Percentiles rank a stretch among this genome's conserved stretches.
Evolutionary conservation across 2,113 vertebrate genomes (phyloP).

Genomic region (Enhydra lutris): DNA sequence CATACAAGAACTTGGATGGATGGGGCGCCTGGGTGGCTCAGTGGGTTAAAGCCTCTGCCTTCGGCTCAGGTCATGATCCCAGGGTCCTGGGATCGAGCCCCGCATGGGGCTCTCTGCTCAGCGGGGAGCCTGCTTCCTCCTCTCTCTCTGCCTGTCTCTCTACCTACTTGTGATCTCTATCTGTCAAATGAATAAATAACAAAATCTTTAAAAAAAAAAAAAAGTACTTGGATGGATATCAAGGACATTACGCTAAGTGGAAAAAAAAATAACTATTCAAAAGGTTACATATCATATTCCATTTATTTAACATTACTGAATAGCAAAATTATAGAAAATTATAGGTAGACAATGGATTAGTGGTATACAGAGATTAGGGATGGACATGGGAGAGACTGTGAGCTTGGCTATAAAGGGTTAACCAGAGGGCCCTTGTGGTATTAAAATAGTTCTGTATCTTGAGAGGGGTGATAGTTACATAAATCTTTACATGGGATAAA

Average conservation of each 20-base stretch:
- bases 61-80: too few relatives aligned
- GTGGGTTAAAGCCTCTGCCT: too few relatives aligned
- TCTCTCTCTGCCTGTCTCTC: too few relatives aligned
- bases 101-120: too few relatives aligned
- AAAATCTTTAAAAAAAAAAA: too few relatives aligned
- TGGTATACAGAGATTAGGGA: neutral
- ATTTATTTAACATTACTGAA: neutral
- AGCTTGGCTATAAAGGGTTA: neutral
- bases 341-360: neutral
- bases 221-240: neutral
- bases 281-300: neutral
- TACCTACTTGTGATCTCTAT: too few relatives aligned
- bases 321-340: neutral
- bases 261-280: neutral
- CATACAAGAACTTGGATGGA: neutral
- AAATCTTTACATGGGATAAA: neutral
- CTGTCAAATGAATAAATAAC: too few relatives aligned
- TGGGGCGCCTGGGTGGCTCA: too few relatives aligned
- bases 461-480: neutral
- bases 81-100: too few relatives aligned
- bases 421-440: neutral
- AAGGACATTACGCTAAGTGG: neutral
- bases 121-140: too few relatives aligned
- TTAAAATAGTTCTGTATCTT: neutral
- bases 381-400: neutral